Conservation (phyloP, 2,888 invertebrate genomes). For the Tiliacea aurago region DNA sequence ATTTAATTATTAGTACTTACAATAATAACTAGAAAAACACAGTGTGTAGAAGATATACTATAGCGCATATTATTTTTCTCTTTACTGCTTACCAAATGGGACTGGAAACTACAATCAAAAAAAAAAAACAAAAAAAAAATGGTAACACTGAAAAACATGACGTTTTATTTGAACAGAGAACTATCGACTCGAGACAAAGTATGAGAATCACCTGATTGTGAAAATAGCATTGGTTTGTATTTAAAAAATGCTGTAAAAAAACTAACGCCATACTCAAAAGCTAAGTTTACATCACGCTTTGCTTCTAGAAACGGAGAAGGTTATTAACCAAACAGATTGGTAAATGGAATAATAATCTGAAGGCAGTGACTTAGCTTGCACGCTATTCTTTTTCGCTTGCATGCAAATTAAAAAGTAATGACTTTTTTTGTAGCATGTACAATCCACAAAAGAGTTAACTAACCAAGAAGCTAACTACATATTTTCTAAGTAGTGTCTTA, state of each 20-base stretch:
- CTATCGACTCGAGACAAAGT: slow-evolving; percentile 98
- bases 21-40: slow-evolving; percentile 61
- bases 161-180: slow-evolving; percentile 94
- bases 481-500: too few species aligned
- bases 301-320: slow-evolving; percentile 75
- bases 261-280: slow-evolving; percentile 75
- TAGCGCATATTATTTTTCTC: slow-evolving; percentile 87
- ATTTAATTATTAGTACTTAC: slow-evolving; percentile 51
- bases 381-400: slow-evolving; percentile 65
- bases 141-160: slow-evolving; percentile 74
- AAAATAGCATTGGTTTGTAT: slow-evolving; percentile 98
- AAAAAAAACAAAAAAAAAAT: slow-evolving; percentile 60
- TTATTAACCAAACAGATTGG: slow-evolving; percentile 69
- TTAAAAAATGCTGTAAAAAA: slow-evolving; percentile 72
- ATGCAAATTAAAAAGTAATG: slow-evolving; percentile 49
- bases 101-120: slow-evolving; percentile 80
- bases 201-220: slow-evolving; percentile 99
- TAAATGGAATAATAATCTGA: slow-evolving; percentile 66
- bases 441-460: slow-evolving; percentile 9
- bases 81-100: slow-evolving; percentile 89
- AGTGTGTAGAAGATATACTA: slow-evolving; percentile 76
- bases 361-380: slow-evolving; percentile 65
- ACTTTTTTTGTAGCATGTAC: slow-evolving; percentile 32
- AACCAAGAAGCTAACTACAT: not conserved
- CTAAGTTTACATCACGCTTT: slow-evolving; percentile 82